These are phyloP conservation scores for Julus scanicus DNA, from an alignment of 2,888 invertebrate genomes.

Conservation along the genomic window DNA sequence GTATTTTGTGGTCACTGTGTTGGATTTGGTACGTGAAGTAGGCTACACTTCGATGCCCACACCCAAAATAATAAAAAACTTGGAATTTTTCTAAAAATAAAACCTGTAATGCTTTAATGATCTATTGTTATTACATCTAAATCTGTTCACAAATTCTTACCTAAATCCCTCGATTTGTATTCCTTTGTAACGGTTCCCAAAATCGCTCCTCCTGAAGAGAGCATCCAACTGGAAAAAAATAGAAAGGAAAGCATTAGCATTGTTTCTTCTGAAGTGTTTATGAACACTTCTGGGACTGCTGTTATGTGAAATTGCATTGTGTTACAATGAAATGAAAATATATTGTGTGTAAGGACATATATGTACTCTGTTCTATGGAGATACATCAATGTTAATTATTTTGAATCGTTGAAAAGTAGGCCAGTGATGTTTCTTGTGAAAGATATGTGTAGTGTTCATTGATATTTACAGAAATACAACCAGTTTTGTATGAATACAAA, in stretches of 20 bases:
- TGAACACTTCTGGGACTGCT: neutral
- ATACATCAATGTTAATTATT: neutral
- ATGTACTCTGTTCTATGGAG: neutral
- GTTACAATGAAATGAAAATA: neutral
- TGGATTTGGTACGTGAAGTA: neutral
- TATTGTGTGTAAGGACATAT: neutral
- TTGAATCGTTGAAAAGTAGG: neutral
- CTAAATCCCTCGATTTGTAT: constrained; percentile 87
- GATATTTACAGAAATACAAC: neutral
- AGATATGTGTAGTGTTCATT: neutral
- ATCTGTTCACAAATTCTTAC: constrained; percentile 64
- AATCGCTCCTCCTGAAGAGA: constrained; percentile 80
- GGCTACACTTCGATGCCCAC: constrained; percentile 12
- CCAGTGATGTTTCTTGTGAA: neutral
- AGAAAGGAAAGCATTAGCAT: neutral
- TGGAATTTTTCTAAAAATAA: neutral
- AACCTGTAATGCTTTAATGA: neutral
- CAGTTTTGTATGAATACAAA: neutral
- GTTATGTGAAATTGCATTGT: neutral
- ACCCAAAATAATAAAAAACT: constrained; percentile 34
- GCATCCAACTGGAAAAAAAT: constrained; percentile 76
- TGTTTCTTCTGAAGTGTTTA: neutral
- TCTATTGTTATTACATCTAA: neutral
- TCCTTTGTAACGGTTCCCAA: constrained; percentile 85
- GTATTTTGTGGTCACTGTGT: neutral